These are phyloP conservation scores for Amazona ochrocephala DNA, from an alignment of 2,797 vertebrate genomes.

Conservation along the genomic window DNA sequence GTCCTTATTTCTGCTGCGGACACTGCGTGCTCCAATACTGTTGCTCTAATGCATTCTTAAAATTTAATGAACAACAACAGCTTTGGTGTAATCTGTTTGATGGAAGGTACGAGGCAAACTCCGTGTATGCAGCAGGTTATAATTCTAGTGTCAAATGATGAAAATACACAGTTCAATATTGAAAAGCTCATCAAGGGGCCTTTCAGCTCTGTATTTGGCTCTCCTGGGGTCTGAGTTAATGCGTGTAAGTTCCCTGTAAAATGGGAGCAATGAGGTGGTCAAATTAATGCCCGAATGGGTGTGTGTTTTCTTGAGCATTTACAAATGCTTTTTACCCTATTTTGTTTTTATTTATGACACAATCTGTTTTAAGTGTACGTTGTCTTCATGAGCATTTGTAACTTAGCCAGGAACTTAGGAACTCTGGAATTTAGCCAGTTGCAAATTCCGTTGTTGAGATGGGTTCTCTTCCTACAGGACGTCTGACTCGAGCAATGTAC, in stretches of 20 bases:
- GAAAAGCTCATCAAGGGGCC: not conserved
- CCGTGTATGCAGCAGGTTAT: not conserved
- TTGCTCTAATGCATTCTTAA: not conserved
- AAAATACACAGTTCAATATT: not conserved
- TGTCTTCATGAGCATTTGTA: not conserved
- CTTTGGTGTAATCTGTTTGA: not conserved
- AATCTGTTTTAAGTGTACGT: not conserved
- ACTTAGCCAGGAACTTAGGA: not conserved
- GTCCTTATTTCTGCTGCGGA: conserved; percentile 25
- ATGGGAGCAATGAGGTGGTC: not conserved
- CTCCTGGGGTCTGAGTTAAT: rapidly evolving
- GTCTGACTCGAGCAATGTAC: not conserved
- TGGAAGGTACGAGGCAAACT: not conserved
- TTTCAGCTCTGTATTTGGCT: not conserved
- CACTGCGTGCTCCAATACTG: not conserved
- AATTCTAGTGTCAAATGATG: not conserved
- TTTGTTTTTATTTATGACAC: not conserved
- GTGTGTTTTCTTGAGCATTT: not conserved
- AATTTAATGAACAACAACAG: not conserved
- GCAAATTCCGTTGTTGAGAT: not conserved
- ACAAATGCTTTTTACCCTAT: not conserved
- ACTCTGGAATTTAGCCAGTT: not conserved
- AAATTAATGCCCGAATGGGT: not conserved
- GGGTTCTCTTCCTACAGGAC: not conserved
- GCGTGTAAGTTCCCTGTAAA: not conserved